phyloP scores from a whole-genome alignment of 2,797 vertebrate species.

The Zalophus californianus region DNA sequence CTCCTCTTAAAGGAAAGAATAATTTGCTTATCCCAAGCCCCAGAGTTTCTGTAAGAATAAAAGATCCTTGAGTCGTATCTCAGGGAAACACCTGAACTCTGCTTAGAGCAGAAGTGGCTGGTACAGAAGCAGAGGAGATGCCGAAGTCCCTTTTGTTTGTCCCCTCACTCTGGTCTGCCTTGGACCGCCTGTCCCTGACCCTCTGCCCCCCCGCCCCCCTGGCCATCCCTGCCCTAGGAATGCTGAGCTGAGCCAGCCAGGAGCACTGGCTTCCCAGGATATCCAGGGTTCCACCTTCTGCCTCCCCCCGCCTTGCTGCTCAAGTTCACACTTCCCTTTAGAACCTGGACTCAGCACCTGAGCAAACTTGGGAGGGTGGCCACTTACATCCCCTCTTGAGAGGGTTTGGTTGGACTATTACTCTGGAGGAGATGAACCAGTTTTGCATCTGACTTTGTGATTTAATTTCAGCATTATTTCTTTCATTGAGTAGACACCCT shows the following conservation, averaged over 20 bases:
- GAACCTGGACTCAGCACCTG: not conserved
- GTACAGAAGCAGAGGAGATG: not conserved
- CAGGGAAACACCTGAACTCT: not conserved
- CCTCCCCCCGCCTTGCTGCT: not conserved
- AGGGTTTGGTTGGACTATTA: not conserved
- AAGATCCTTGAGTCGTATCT: not conserved
- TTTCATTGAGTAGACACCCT: not conserved
- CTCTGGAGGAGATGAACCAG: not conserved
- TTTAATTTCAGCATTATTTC: not conserved
- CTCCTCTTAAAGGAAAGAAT: not conserved
- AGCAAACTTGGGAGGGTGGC: not conserved
- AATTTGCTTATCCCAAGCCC: not conserved
- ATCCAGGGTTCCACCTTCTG: fast-evolving
- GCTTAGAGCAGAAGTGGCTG: not conserved
- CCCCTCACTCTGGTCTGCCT: not conserved
- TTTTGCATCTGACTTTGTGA: not conserved
- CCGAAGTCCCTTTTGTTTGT: not conserved
- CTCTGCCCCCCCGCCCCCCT: not conserved
- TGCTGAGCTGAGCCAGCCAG: not conserved
- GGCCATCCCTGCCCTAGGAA: not conserved
- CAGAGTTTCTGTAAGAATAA: not conserved
- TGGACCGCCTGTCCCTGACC: fast-evolving
- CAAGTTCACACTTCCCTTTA: not conserved
- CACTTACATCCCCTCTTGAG: not conserved
- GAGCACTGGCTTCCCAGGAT: not conserved